phyloP scores from a whole-genome alignment of 2,888 invertebrate genomes.

The Oscheius sp. region DNA sequence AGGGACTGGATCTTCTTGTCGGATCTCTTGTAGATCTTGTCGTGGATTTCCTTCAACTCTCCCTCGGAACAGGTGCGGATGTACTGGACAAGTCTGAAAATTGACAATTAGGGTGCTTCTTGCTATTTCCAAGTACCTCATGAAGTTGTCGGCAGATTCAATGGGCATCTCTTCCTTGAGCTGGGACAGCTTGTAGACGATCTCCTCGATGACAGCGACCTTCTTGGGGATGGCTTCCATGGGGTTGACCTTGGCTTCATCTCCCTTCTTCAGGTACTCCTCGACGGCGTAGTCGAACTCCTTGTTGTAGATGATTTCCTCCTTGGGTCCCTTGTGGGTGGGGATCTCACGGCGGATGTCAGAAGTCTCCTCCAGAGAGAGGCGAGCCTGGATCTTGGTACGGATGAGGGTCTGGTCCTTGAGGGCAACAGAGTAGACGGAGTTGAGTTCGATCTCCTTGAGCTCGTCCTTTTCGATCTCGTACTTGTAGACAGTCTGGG shows the following conservation, averaged over 20 bases:
- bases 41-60: constrained; percentile 59
- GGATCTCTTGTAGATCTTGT: constrained; percentile 43
- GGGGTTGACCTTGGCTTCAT: constrained; percentile 46
- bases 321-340: constrained; percentile 45
- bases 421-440: constrained; percentile 47
- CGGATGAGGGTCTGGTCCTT: constrained; percentile 50
- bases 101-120: too few species aligned
- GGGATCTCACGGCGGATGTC: constrained; percentile 45
- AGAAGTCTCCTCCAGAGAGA: constrained; percentile 43
- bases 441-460: constrained; percentile 53
- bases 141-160: constrained; percentile 16
- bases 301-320: constrained; percentile 53
- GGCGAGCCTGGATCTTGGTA: constrained; percentile 49
- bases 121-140: constrained; percentile 4
- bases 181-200: constrained; percentile 49
- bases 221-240: constrained; percentile 52
- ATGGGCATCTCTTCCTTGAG: constrained; percentile 44
- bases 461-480: constrained; percentile 45
- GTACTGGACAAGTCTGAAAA: constrained; percentile 57
- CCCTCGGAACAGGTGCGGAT: constrained; percentile 56
- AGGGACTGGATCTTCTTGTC: constrained; percentile 46
- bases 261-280: constrained; percentile 60
- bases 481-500: constrained; percentile 53
- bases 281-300: constrained; percentile 55
- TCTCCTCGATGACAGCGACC: constrained; percentile 44